Base-by-base conservation (phyloP, 2,888 invertebrate genomes). In the Tanaodytes sp. region DNA sequence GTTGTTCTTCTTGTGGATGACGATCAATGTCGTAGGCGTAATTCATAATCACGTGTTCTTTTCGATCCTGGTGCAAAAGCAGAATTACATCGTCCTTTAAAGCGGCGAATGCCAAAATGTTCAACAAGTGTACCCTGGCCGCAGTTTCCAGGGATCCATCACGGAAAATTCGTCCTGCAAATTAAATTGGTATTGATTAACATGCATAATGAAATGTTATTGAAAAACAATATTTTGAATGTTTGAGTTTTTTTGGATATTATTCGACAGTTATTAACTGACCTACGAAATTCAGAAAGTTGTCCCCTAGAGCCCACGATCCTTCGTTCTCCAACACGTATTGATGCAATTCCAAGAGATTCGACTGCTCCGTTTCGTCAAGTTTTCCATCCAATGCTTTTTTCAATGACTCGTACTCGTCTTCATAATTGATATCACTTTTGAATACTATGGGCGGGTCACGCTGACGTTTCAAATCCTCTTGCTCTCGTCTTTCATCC, bases 251-350 rank as follows among this genome's bases (percentile, higher is more conserved):
- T n/a, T n/a, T n/a, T n/a, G n/a, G n/a, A n/a, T n/a, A n/a, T n/a
- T n/a, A n/a, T n/a, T n/a, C n/a, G n/a, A n/a, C n/a, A n/a, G n/a
- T n/a, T n/a, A n/a, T n/a, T n/a, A n/a, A 80, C 86, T 82, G 73
- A 92, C 93, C 93, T 63, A 96, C 89, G 82, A 95, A 94, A 57
- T 89, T 88, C 40, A 95, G 88, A 85, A 96, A 96, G 76, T 93
- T 92, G 79, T 96, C 96, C 8, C 95, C 93, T 16, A 96, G 88
- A 59, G 95, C 94, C 96, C 96, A 96, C 79, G 94, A 94, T 61
- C 96, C 96, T 82, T 96, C 95, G 76, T 94, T 93, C 75, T 92
- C 93, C 75, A 95, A 88, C 84, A 96, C 90, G 86, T 96, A 96
- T 85, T 94, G 94, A 81, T 92, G 91, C 76, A 96, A 86, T 86